Percentiles rank a stretch among this genome's conserved stretches.
phyloP scores from a whole-genome alignment of 2,113 vertebrate genomes.

The Dunckerocampus dactyliophorus region DNA sequence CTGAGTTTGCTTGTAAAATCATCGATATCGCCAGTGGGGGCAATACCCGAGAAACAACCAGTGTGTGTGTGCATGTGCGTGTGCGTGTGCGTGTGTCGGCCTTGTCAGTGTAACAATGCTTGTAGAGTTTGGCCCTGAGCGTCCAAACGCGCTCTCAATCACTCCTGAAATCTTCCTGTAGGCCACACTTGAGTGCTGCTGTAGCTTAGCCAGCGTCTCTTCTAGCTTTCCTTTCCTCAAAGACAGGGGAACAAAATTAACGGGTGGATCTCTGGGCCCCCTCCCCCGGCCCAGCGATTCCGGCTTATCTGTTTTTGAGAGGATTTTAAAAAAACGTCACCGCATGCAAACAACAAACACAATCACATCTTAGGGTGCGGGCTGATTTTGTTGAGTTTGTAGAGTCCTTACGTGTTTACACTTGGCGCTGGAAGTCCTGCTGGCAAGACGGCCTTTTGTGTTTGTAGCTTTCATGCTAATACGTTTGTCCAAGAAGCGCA shows the following conservation, averaged over 20 bases:
- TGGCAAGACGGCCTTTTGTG: too few relatives aligned
- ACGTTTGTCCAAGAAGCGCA: too few relatives aligned
- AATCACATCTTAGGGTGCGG: conserved; percentile 20
- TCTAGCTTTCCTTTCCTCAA: conserved; percentile 73
- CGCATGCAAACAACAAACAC: conserved; percentile 46
- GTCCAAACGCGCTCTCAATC: conserved; percentile 79
- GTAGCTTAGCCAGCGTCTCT: conserved; percentile 77
- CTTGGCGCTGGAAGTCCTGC: background rate
- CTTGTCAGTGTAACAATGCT: conserved; percentile 79
- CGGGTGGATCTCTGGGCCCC: conserved; percentile 59
- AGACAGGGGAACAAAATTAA: conserved; percentile 67
- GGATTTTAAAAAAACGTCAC: conserved; percentile 45
- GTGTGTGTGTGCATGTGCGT: conserved; percentile 30
- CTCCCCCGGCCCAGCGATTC: conserved; percentile 57
- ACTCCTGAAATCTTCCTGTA: conserved; percentile 70
- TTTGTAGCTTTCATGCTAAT: too few relatives aligned
- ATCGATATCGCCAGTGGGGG: conserved; percentile 75
- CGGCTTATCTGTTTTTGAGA: conserved; percentile 62
- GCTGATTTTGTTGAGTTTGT: conserved; percentile 23
- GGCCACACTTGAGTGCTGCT: conserved; percentile 75
- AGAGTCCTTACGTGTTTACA: background rate
- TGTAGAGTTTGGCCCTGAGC: conserved; percentile 81
- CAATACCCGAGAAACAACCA: conserved; percentile 60
- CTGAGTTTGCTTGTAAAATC: conserved; percentile 71
- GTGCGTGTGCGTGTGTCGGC: conserved; percentile 48